Conservation (phyloP, 2,113 vertebrate species). For the Dipodomys merriami region DNA sequence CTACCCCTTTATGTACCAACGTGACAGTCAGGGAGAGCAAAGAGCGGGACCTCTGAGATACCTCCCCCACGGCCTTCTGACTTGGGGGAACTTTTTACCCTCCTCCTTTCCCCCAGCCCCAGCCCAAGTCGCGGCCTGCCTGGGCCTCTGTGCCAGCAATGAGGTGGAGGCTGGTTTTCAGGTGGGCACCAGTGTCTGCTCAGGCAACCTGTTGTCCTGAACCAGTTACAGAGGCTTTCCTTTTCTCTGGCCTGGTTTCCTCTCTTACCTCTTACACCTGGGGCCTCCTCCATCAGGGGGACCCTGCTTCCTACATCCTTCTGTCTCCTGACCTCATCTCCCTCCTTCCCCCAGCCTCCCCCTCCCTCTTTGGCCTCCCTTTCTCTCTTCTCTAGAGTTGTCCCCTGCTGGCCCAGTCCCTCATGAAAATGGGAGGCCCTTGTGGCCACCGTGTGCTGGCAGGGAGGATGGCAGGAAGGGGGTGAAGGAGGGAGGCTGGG, state of each 20-base stretch:
- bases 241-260: background rate
- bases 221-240: background rate
- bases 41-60: conserved; percentile 76
- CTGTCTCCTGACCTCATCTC: background rate
- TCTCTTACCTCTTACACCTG: background rate
- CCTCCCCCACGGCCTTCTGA: conserved; percentile 71
- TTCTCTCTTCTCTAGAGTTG: background rate
- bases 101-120: conserved; percentile 22
- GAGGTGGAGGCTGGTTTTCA: background rate
- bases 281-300: background rate
- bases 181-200: background rate
- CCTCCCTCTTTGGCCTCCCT: background rate
- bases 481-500: background rate
- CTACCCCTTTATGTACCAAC: conserved; percentile 88
- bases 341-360: background rate
- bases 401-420: background rate
- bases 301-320: background rate
- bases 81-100: conserved; percentile 65
- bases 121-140: conserved; percentile 56
- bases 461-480: background rate
- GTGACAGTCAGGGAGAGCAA: conserved; percentile 86
- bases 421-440: background rate
- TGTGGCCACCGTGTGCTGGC: background rate
- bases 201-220: background rate
- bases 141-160: background rate